phyloP scores from a whole-genome alignment of 2,797 vertebrate genomes.

The Cheirogaleus major region DNA sequence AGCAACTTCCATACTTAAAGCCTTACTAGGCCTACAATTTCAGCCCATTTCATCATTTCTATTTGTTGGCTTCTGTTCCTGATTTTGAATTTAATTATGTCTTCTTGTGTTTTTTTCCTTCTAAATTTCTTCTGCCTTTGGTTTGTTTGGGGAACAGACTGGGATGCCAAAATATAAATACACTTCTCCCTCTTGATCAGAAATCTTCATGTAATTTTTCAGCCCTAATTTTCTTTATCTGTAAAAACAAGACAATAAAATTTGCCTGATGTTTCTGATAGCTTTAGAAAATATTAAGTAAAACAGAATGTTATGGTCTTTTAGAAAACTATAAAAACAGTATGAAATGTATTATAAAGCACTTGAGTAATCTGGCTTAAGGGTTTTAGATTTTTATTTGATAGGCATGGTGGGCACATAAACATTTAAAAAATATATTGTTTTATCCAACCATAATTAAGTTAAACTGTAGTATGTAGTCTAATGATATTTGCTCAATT shows the following conservation, averaged over 20 bases:
- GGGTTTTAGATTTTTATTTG: not conserved
- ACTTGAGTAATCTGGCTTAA: not conserved
- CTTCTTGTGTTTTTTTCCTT: not conserved
- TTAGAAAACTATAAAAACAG: not conserved
- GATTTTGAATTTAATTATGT: not conserved
- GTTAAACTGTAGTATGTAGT: not conserved
- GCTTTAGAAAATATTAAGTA: not conserved
- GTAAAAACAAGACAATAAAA: not conserved
- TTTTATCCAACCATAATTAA: not conserved
- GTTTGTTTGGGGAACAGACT: not conserved
- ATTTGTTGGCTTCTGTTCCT: not conserved
- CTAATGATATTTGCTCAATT: not conserved
- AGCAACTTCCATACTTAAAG: not conserved
- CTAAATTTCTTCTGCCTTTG: not conserved
- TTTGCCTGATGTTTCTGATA: not conserved
- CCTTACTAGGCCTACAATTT: not conserved
- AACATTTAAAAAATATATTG: not conserved
- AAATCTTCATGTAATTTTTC: not conserved
- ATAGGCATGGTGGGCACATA: not conserved
- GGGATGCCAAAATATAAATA: not conserved
- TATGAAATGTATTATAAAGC: not conserved
- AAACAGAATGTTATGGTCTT: not conserved
- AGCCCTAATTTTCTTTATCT: not conserved
- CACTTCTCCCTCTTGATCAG: not conserved
- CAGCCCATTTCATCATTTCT: not conserved